Evolutionary conservation across 1,140 invertebrate species (phyloP).

Genomic region (Drosophila obscura): DNA sequence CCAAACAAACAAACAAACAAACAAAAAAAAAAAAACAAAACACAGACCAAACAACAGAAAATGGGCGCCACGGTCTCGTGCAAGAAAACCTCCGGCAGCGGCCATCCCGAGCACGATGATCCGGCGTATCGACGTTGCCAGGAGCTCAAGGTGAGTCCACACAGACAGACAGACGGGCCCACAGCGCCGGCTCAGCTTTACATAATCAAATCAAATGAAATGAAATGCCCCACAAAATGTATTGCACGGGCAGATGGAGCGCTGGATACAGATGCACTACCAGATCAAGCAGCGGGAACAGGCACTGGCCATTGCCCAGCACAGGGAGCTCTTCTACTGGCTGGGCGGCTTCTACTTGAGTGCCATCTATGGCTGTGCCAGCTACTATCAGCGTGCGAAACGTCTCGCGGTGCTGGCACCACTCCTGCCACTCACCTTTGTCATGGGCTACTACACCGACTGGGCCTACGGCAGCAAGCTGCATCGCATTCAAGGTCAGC

Average conservation of each 20-base stretch:
- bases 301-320: conserved; percentile 89
- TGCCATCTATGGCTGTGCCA: conserved; percentile 67
- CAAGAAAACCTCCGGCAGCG: conserved; percentile 44
- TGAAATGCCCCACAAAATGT: too few species aligned
- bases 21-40: not conserved
- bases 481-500: conserved; percentile 88
- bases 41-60: not conserved
- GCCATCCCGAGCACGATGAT: conserved; percentile 71
- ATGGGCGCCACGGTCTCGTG: conserved; percentile 66
- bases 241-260: conserved; percentile 85
- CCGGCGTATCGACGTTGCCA: conserved; percentile 74
- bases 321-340: conserved; percentile 90
- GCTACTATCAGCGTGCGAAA: conserved; percentile 86
- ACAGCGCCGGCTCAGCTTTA: not conserved
- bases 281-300: conserved; percentile 90
- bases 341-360: conserved; percentile 88
- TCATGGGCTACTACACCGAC: conserved; percentile 90
- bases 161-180: too few species aligned
- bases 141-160: conserved; percentile 64
- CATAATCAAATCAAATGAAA: conserved; percentile 3
- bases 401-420: conserved; percentile 86
- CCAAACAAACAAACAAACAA: not conserved
- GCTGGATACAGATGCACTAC: conserved; percentile 92
- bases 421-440: conserved; percentile 88
- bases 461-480: conserved; percentile 91